Evolutionary conservation across 2,113 vertebrate species (phyloP).

Genomic region (Thamnaconus septentrionalis): DNA sequence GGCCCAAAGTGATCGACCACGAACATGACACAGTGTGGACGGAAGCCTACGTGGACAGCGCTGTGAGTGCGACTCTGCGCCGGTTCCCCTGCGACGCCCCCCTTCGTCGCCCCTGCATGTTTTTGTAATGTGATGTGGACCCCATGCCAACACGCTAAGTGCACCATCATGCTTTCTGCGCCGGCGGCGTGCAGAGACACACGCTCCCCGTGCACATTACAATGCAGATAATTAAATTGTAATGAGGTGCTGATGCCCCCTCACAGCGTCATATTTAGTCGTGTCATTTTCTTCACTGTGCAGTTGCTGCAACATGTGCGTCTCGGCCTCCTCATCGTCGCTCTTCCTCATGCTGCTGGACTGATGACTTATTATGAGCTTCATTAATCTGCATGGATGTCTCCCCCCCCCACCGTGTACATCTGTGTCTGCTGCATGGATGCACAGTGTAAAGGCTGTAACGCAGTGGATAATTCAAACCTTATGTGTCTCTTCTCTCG

Average conservation of each 20-base stretch:
- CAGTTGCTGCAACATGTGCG: slow-evolving; percentile 11
- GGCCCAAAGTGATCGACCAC: slow-evolving; percentile 97
- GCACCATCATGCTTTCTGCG: no score
- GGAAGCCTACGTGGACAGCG: slow-evolving; percentile 94
- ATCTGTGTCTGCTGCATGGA: slow-evolving; percentile 45
- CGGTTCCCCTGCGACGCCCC: no score
- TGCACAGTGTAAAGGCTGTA: slow-evolving; percentile 29
- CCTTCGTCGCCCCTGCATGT: no score
- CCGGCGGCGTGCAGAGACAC: no score
- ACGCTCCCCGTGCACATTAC: no score
- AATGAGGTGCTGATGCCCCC: no score
- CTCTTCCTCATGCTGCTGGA: slow-evolving; percentile 58
- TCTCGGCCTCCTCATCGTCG: slow-evolving; percentile 46
- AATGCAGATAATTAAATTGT: no score
- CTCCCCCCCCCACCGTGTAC: slow-evolving; percentile 16
- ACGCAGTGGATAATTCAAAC: slow-evolving; percentile 51
- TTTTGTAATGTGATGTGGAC: no score
- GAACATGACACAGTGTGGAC: slow-evolving; percentile 97
- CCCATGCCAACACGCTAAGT: no score
- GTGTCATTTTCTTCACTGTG: no score
- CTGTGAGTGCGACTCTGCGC: slow-evolving; percentile 79
- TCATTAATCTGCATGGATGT: slow-evolving; percentile 63
- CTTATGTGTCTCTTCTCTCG: slow-evolving; percentile 57
- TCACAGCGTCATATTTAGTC: no score
- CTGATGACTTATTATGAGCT: slow-evolving; percentile 70